phyloP scores from a whole-genome alignment of 2,113 vertebrate genomes.

The Sclerurus mexicanus region DNA sequence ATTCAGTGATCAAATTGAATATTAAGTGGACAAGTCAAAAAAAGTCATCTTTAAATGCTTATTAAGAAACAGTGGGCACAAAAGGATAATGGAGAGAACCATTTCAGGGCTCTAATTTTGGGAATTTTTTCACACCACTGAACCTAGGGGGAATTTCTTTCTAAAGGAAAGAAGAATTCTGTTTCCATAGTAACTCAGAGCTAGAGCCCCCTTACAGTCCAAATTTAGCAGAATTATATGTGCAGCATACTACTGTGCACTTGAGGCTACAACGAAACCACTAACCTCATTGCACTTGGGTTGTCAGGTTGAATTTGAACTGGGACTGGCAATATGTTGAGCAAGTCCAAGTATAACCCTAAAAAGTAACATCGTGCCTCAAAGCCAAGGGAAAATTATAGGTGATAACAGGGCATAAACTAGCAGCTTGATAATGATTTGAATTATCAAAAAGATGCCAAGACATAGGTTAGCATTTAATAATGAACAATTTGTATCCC shows the following conservation, averaged over 20 bases:
- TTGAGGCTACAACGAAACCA: constrained; percentile 47
- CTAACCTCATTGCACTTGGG: constrained; percentile 33
- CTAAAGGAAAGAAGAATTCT: constrained; percentile 67
- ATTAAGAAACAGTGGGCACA: neutral
- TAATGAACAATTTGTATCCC: neutral
- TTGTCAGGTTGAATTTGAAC: constrained; percentile 32
- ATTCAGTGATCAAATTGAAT: neutral
- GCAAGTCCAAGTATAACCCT: neutral
- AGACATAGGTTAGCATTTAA: neutral
- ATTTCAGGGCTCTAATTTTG: neutral
- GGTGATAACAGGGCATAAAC: neutral
- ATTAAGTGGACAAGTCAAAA: neutral
- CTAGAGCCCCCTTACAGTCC: constrained; percentile 65
- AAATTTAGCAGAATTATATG: constrained; percentile 73
- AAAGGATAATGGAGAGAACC: neutral
- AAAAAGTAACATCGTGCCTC: neutral
- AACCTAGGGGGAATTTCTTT: constrained; percentile 70
- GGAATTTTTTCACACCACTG: constrained; percentile 25
- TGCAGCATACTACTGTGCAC: constrained; percentile 52
- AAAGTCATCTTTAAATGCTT: neutral
- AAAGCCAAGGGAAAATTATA: neutral
- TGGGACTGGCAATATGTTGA: neutral
- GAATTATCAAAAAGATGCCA: neutral
- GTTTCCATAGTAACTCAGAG: constrained; percentile 77
- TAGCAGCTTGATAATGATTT: neutral